Conservation (phyloP, 2,797 vertebrate species). For the Picus viridis region DNA sequence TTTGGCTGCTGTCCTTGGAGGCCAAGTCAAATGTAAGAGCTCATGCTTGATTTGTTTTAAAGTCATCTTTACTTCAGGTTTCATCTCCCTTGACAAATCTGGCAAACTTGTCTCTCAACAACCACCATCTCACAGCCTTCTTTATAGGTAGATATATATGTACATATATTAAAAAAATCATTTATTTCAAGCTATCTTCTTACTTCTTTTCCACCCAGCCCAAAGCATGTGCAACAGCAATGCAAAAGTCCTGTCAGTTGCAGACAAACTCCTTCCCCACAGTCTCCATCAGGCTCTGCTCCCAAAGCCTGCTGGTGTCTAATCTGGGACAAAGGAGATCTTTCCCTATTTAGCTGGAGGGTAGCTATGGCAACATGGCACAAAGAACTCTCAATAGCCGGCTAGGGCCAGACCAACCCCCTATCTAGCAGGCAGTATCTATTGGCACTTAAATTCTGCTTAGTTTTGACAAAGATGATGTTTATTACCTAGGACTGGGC, state of each 20-base stretch:
- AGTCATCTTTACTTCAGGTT: not conserved
- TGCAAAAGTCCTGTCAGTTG: not conserved
- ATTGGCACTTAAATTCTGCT: slow-evolving; percentile 13
- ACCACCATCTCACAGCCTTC: not conserved
- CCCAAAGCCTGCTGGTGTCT: slow-evolving; percentile 51
- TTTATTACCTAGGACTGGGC: slow-evolving; percentile 31
- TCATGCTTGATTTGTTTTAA: not conserved
- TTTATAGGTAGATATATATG: not conserved
- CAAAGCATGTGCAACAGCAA: not conserved
- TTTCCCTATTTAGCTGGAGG: slow-evolving; percentile 55
- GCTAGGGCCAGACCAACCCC: slow-evolving; percentile 15
- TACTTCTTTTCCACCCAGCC: not conserved
- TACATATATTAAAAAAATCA: too few relatives aligned
- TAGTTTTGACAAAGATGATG: slow-evolving; percentile 8
- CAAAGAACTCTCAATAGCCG: slow-evolving; percentile 65
- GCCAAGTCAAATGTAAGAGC: not conserved
- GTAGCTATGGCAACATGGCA: slow-evolving; percentile 69
- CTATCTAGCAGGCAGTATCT: slow-evolving; percentile 24
- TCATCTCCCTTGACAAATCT: not conserved
- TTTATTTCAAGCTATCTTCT: not conserved
- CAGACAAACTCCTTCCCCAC: not conserved
- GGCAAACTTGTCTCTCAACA: not conserved
- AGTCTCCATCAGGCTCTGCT: not conserved
- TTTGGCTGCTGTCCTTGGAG: not conserved
- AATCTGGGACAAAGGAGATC: slow-evolving; percentile 63